Evolutionary conservation across 2,113 vertebrate genomes (phyloP).

Genomic region (Proteles cristata): DNA sequence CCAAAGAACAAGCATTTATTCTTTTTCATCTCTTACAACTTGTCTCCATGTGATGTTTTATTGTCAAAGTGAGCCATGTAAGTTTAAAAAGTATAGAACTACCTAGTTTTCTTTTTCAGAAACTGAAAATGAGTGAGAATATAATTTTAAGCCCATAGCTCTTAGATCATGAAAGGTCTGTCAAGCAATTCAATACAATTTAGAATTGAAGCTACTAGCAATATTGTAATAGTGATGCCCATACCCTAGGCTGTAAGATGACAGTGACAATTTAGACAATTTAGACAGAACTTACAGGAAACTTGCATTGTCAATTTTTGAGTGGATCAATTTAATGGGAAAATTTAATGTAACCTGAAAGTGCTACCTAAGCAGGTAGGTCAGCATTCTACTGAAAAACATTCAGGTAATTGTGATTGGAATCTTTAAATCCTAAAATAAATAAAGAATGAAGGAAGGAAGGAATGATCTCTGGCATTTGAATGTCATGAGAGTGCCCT

Average conservation of each 20-base stretch:
- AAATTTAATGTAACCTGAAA: not conserved
- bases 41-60: slow-evolving; percentile 55
- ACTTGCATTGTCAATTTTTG: not conserved
- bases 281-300: not conserved
- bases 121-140: slow-evolving; percentile 54
- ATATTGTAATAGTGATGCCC: not conserved
- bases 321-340: not conserved
- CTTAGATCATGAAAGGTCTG: slow-evolving; percentile 49
- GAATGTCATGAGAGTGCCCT: not conserved
- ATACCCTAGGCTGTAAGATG: not conserved
- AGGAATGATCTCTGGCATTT: not conserved
- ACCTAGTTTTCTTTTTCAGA: not conserved
- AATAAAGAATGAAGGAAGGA: not conserved
- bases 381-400: not conserved
- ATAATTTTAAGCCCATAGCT: slow-evolving; percentile 56
- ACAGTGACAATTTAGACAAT: not conserved
- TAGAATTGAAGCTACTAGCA: not conserved
- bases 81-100: slow-evolving; percentile 25
- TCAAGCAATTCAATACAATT: slow-evolving; percentile 24
- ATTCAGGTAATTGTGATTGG: not conserved
- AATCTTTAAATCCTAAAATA: not conserved
- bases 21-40: slow-evolving; percentile 54
- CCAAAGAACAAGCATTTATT: slow-evolving; percentile 61
- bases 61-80: slow-evolving; percentile 42
- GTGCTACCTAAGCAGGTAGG: not conserved